Base-by-base conservation (phyloP, 2,113 vertebrate genomes). In the Crotophaga sulcirostris region DNA sequence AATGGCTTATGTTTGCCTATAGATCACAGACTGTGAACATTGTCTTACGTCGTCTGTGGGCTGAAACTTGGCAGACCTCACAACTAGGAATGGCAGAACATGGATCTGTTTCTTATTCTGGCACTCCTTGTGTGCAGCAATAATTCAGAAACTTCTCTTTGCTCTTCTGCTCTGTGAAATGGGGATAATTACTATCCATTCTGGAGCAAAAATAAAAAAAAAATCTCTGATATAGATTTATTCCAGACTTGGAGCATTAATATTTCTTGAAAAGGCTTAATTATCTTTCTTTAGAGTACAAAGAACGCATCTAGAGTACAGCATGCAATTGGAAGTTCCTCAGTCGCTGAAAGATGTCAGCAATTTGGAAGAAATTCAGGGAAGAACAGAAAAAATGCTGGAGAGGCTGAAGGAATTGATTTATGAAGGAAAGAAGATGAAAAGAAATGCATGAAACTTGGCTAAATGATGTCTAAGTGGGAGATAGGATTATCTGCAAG, bases 401-500 rank as follows among this genome's bases (percentile, higher is more conserved):
- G 72, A 96, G 78, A 93, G 77, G 58, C 72, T 93, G 82, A 91
- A 96, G 60, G 83, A 51, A 67, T 79, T 96, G 94, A 95, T 96
- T 95, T 95, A 84, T 78, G 88, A 94, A 79, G 42, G 87, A 83
- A 90, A 52, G 64, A 86, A 96, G 95, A 96, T 97, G 87, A 96
- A 96, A 97, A 93, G 93, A 94, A 96, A 76, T 28, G 26, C 44
- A 72, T 80, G 78, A 92, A 79, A 78, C 89, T 96, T 95, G 72
- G 78, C 89, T 96, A 94, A 91, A 87, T 76, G 24, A 69, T 89
- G 68, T 87, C 52, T 83, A 66, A 96, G 94, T 93, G 82, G 86
- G 93, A 94, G 96, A 95, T 92, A 93, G 6, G 62, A 87, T 91
- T 96, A 96, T 94, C 93, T 80, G 47, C 73, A 84, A 90, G 83